Evolutionary conservation across 35 echinoderm and acorn worm genomes (phyloP).

Genomic region (Ophiothrix spiculata): DNA sequence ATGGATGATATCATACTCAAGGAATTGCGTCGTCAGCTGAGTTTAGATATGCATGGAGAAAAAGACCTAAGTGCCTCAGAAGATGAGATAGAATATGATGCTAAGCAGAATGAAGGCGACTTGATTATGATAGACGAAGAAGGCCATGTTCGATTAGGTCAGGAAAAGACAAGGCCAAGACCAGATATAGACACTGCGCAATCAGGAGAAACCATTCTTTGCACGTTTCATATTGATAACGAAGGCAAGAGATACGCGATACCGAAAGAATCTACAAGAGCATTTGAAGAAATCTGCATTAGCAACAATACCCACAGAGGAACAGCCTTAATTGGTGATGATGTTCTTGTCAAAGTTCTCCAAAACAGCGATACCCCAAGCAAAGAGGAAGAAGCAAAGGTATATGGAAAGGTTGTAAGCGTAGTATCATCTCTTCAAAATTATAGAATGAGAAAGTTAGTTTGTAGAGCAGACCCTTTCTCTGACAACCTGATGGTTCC

Average conservation of each 20-base stretch:
- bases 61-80: background rate
- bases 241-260: background rate
- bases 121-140: background rate
- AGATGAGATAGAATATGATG: no score
- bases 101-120: no score
- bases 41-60: background rate
- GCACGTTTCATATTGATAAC: background rate
- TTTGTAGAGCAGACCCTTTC: conserved; percentile 53
- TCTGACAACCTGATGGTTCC: conserved; percentile 68
- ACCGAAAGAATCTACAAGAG: background rate
- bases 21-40: background rate
- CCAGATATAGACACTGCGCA: no score
- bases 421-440: conserved; percentile 42
- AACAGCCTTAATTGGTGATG: conserved; percentile 48
- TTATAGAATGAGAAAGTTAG: conserved; percentile 25
- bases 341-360: conserved; percentile 66
- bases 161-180: no score
- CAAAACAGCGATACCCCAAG: conserved; percentile 16
- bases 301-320: background rate
- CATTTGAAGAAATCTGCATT: background rate
- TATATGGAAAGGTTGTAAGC: conserved; percentile 58
- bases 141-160: background rate
- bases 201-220: background rate
- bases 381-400: conserved; percentile 33
- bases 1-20: background rate